Evolutionary conservation across 2,113 vertebrate genomes (phyloP).

Genomic region (Platichthys flesus): DNA sequence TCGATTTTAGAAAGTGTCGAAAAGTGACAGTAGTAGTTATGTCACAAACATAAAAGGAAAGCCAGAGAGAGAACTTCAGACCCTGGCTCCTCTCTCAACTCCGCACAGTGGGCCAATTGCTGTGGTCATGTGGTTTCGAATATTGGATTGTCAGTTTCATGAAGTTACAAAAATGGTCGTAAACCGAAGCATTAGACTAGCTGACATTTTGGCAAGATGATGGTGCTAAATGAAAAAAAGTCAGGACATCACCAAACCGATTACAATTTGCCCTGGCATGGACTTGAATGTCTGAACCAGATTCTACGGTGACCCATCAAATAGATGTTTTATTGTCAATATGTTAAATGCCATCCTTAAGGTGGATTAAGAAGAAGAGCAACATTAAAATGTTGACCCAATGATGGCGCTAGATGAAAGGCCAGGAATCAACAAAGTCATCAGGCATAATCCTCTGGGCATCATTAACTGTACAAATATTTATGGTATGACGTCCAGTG

Average conservation of each 20-base stretch:
- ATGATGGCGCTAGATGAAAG: too few species aligned
- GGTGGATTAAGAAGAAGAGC: neutral
- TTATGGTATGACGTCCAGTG: neutral
- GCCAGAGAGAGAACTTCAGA: too few species aligned
- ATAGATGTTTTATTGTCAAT: too few species aligned
- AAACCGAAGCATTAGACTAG: neutral
- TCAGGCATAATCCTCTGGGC: neutral
- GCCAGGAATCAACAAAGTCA: neutral
- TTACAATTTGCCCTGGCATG: neutral
- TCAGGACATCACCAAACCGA: neutral
- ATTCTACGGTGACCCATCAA: neutral
- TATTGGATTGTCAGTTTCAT: neutral
- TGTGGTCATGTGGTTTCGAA: neutral
- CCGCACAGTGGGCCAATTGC: neutral
- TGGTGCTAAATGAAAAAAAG: neutral
- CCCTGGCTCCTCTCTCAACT: neutral
- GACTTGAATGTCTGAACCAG: neutral
- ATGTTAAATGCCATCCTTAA: neutral
- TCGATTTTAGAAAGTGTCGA: neutral
- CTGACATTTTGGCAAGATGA: neutral
- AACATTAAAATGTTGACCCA: neutral
- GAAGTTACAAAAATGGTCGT: neutral
- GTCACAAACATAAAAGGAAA: neutral
- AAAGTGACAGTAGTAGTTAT: neutral
- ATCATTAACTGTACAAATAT: neutral